These are phyloP conservation scores for Antennarius striatus DNA, from an alignment of 2,113 vertebrate genomes.

Conservation along the genomic window DNA sequence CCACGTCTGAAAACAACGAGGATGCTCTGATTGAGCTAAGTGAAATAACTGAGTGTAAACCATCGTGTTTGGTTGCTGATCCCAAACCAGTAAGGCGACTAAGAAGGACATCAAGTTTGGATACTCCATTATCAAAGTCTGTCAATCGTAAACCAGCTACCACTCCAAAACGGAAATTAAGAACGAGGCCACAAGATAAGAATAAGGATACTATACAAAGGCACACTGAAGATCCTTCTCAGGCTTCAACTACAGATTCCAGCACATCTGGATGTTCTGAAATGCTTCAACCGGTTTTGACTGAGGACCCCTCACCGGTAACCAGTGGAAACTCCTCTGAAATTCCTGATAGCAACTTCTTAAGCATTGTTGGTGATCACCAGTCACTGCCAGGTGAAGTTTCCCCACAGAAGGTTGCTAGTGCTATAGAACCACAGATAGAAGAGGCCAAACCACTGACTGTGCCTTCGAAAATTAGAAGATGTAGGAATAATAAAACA, in stretches of 20 bases:
- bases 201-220: constrained; percentile 31
- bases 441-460: constrained; percentile 57
- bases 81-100: constrained; percentile 47
- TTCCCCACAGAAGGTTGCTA: constrained; percentile 33
- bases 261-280: constrained; percentile 51
- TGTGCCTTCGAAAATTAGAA: constrained; percentile 69
- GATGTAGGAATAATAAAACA: constrained; percentile 60
- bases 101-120: constrained; percentile 53
- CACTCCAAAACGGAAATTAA: constrained; percentile 61
- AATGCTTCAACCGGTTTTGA: constrained; percentile 31
- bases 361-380: constrained; percentile 19
- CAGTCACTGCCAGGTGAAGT: constrained; percentile 41
- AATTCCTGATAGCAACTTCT: constrained; percentile 21
- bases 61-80: constrained; percentile 23
- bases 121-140: constrained; percentile 60
- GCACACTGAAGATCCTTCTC: constrained; percentile 43
- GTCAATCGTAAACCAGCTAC: constrained; percentile 58
- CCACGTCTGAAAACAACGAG: constrained; percentile 63
- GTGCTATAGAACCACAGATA: constrained; percentile 48
- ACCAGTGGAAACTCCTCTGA: constrained; percentile 31
- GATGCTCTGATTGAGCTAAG: constrained; percentile 48
- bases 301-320: constrained; percentile 19
- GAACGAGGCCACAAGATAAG: constrained; percentile 30
- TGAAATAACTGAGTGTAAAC: constrained; percentile 59
- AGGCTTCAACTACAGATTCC: constrained; percentile 51